Conservation (phyloP, 2,888 invertebrate genomes). For the Conomelus anceps region DNA sequence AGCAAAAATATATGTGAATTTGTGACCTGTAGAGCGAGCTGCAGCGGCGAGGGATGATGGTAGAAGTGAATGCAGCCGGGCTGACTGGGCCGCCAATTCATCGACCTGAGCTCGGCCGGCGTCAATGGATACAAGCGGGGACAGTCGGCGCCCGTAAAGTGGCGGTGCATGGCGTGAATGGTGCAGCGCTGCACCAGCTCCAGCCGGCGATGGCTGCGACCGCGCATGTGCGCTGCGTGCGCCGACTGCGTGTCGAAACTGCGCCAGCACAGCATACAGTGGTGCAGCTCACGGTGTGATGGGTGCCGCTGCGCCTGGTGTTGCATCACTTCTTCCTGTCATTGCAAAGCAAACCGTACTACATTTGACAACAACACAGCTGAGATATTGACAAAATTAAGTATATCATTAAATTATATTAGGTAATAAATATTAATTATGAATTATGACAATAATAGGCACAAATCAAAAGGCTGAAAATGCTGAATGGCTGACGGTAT, state of each 20-base stretch:
- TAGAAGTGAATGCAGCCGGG: slow-evolving; percentile 34
- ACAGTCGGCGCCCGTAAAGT: slow-evolving; percentile 32
- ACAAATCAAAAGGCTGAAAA: too few relatives aligned
- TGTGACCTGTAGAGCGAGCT: slow-evolving; percentile 34
- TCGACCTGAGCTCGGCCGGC: slow-evolving; percentile 24
- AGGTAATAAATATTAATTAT: too few relatives aligned
- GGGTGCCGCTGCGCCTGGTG: slow-evolving; percentile 17
- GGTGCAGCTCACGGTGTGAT: slow-evolving; percentile 26
- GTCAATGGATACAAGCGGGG: slow-evolving; percentile 31
- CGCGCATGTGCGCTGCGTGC: slow-evolving; percentile 29
- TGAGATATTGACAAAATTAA: too few relatives aligned
- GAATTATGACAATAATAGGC: too few relatives aligned
- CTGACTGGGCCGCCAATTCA: slow-evolving; percentile 32
- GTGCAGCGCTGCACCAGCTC: slow-evolving; percentile 34
- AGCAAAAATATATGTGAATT: too few relatives aligned
- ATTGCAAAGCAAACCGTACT: too few relatives aligned
- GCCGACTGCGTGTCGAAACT: slow-evolving; percentile 28
- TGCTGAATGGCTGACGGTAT: too few relatives aligned
- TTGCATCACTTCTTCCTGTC: slow-evolving; percentile 18
- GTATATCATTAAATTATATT: too few relatives aligned
- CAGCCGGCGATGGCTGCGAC: slow-evolving; percentile 31
- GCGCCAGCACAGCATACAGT: slow-evolving; percentile 34
- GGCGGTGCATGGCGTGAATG: slow-evolving; percentile 33
- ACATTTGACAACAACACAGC: too few relatives aligned
- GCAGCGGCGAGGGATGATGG: slow-evolving; percentile 35